Conservation (phyloP, 2,113 vertebrate genomes). For the Pelecanoides urinatrix region DNA sequence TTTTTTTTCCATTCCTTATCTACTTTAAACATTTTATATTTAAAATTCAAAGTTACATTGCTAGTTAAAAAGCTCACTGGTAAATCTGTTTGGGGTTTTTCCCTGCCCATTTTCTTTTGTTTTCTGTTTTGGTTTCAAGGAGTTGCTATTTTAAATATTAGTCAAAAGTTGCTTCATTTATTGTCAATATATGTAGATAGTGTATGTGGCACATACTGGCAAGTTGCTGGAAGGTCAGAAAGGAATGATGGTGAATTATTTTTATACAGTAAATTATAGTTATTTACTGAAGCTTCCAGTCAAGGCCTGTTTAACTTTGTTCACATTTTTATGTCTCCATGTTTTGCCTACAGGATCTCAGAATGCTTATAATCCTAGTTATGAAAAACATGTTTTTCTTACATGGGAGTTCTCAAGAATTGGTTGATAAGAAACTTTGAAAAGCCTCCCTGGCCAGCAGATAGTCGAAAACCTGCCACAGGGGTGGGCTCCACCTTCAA, state of each 20-base stretch:
- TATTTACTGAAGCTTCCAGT: not conserved
- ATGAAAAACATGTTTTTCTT: not conserved
- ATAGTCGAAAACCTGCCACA: not conserved
- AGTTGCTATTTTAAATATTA: not conserved
- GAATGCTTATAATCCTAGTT: not conserved
- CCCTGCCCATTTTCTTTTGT: accelerated
- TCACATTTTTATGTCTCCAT: not conserved
- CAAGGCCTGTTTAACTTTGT: not conserved
- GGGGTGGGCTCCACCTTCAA: not conserved
- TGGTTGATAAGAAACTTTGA: not conserved
- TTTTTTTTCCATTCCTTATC: not conserved
- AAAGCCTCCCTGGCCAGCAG: not conserved
- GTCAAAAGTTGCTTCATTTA: not conserved
- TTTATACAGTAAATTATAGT: not conserved
- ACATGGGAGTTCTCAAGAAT: not conserved
- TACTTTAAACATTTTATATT: not conserved
- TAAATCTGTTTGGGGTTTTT: not conserved
- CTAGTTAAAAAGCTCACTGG: not conserved
- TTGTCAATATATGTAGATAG: not conserved
- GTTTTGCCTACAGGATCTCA: not conserved
- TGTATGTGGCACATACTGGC: not conserved
- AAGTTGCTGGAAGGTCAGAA: not conserved
- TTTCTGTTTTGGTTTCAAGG: not conserved
- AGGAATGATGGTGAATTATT: not conserved
- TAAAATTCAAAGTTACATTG: not conserved